These are phyloP conservation scores for Agrenia bidenticulata DNA, from an alignment of 2,888 invertebrate species.

Conservation along the genomic window DNA sequence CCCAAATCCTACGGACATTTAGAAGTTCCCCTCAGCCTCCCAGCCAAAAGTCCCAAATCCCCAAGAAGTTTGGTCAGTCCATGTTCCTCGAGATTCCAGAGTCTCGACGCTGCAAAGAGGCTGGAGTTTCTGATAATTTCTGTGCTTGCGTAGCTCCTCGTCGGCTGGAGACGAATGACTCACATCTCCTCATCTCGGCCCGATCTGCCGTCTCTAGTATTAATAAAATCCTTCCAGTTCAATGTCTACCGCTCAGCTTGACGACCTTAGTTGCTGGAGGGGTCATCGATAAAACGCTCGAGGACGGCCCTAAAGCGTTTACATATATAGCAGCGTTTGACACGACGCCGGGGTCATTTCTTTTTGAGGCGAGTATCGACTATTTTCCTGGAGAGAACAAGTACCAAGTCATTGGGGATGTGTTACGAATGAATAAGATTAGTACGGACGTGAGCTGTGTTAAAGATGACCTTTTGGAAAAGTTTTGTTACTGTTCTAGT, in stretches of 20 bases:
- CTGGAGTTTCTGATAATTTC: slow-evolving; percentile 38
- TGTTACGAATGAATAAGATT: slow-evolving; percentile 49
- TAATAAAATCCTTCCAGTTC: slow-evolving; percentile 32
- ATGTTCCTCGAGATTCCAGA: slow-evolving; percentile 37
- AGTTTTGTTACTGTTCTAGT: slow-evolving; percentile 37
- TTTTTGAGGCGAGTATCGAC: slow-evolving; percentile 45
- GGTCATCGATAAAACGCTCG: slow-evolving; percentile 17
- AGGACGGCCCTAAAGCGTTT: slow-evolving; percentile 1
- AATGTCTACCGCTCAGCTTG: slow-evolving; percentile 33
- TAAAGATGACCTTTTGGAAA: slow-evolving; percentile 28
- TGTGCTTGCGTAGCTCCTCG: slow-evolving; percentile 45
- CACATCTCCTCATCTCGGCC: slow-evolving; percentile 25
- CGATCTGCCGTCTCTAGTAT: slow-evolving; percentile 28
- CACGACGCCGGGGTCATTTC: slow-evolving; percentile 42
- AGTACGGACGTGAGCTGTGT: slow-evolving; percentile 39
- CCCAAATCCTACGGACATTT: slow-evolving; percentile 36
- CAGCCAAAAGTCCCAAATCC: slow-evolving; percentile 3
- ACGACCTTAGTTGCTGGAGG: slow-evolving; percentile 36
- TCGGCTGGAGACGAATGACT: slow-evolving; percentile 22
- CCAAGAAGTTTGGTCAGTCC: slow-evolving; percentile 28
- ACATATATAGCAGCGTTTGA: slow-evolving; percentile 43
- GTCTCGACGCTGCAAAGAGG: slow-evolving; percentile 37
- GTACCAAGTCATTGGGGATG: slow-evolving; percentile 26
- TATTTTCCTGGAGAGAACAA: not conserved
- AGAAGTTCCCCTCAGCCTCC: not conserved